Evolutionary conservation across 2,797 vertebrate species (phyloP), one percentile per base, ranked within the genome.

Genomic region (Petrocephalus sullivani): DNA sequence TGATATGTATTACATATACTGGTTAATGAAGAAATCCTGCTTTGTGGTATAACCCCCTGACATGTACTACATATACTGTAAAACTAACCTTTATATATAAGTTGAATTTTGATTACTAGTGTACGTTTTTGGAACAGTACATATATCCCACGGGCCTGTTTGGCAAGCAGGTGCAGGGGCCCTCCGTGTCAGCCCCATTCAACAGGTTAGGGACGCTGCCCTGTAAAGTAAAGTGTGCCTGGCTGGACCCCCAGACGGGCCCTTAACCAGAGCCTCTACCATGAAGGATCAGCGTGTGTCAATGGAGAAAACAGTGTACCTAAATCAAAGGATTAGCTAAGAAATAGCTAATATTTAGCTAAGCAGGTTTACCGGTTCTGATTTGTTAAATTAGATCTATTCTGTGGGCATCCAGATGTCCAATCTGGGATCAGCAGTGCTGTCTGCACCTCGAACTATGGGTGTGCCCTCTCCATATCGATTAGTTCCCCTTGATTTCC

Each of bases 401-500:
- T 46, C 37, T 10, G 37, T n/a, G 19, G 71, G 5, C 19, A 46
- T 41, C 37, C 67, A 75, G 67, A 0, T 19, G 67, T 75, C 67
- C 2, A 16, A 5, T 37, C 71, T 1, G 28, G 16, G 71, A 78
- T 78, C 71, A 19, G 37, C 41, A 46, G 71, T 46, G 37, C 88
- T 23, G 86, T 90, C 90, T 89, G 90, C 91, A 91, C 89, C 88
- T 91, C 91, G 93, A 92, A 94, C 94, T 94, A 93, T 89, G 92
- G 89, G 88, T 87, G 91, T 93, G 94, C 94, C 92, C 93, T 93
- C 93, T 95, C 90, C 90, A 93, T 95, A 95, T 95, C 91, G 94
- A 95, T 95, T 93, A 89, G 46, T 88, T 93, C 92, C 87, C 88
- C 89, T 92, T 94, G 93, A 94, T 93, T 94, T 94, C 94, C 94